phyloP scores from a whole-genome alignment of 2,888 invertebrate species.

The Agriopis aurantiaria region DNA sequence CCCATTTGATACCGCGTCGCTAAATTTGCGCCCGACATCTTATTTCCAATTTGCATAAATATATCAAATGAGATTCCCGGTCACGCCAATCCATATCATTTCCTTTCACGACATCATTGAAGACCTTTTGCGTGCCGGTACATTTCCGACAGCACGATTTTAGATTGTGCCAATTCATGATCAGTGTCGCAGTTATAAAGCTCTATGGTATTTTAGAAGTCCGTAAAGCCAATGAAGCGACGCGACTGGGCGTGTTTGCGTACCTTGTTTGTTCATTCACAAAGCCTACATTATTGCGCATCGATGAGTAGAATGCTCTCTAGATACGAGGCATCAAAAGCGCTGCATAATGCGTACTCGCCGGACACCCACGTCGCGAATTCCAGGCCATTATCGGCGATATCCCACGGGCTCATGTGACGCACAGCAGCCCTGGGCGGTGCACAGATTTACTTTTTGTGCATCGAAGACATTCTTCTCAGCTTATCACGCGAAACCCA shows the following conservation, averaged over 20 bases:
- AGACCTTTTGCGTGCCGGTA: constrained; percentile 29
- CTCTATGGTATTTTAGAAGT: constrained; percentile 50
- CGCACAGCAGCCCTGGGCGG: constrained; percentile 76
- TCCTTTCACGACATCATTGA: constrained; percentile 24
- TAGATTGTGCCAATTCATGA: constrained; percentile 18
- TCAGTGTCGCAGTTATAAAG: constrained; percentile 26
- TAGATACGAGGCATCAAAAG: constrained; percentile 70
- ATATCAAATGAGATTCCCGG: constrained; percentile 32
- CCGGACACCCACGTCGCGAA: constrained; percentile 82
- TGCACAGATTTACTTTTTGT: constrained; percentile 73
- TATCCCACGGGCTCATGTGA: constrained; percentile 82
- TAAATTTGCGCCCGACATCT: constrained; percentile 36
- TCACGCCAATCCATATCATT: constrained; percentile 32
- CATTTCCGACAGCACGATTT: constrained; percentile 23
- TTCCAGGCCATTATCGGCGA: constrained; percentile 70
- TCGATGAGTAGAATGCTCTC: constrained; percentile 65
- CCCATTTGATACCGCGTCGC: constrained; percentile 41
- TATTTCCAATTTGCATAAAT: constrained; percentile 39
- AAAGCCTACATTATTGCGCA: constrained; percentile 73
- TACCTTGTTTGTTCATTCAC: constrained; percentile 69
- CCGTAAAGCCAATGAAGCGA: constrained; percentile 52
- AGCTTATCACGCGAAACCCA: constrained; percentile 65
- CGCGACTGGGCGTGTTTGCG: constrained; percentile 68
- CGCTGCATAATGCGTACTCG: constrained; percentile 70
- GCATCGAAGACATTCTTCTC: constrained; percentile 63